These are phyloP conservation scores for Zeuzera pyrina DNA, from an alignment of 2,888 invertebrate genomes.

Conservation along the genomic window DNA sequence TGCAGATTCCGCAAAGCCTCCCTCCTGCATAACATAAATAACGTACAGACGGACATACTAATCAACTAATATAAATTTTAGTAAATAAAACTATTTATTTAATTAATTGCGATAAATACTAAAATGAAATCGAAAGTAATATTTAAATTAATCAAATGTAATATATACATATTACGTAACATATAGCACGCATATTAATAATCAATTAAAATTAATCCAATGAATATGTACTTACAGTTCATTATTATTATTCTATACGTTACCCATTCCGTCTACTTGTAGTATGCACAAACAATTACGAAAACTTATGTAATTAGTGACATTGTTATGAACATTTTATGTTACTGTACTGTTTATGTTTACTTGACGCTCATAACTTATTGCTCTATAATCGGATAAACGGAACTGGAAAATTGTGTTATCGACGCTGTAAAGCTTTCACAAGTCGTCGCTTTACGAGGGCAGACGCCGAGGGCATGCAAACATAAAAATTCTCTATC, in stretches of 20 bases:
- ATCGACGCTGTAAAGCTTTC: conserved; percentile 64
- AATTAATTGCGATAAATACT: no score
- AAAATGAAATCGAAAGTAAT: no score
- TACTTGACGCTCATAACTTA: conserved; percentile 52
- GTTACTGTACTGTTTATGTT: no score
- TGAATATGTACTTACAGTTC: no score
- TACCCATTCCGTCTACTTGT: conserved; percentile 56
- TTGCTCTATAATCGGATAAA: conserved; percentile 66
- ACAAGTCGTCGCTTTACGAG: conserved; percentile 68
- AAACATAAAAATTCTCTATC: conserved; percentile 73
- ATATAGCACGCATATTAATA: no score
- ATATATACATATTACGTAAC: no score
- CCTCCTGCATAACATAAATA: conserved; percentile 31
- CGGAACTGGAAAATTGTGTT: conserved; percentile 59
- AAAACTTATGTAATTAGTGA: conserved; percentile 60
- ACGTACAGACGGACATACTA: conserved; percentile 13
- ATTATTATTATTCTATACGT: no score
- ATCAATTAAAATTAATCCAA: no score
- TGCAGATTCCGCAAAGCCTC: conserved; percentile 37
- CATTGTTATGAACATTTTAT: no score
- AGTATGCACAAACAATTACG: conserved; percentile 44
- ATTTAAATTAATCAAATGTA: no score
- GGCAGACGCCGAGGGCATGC: conserved; percentile 58
- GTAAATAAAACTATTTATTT: no score
- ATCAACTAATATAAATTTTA: no score